Conservation (phyloP, 2,888 invertebrate species). For the Eugnorisma glareosa region DNA sequence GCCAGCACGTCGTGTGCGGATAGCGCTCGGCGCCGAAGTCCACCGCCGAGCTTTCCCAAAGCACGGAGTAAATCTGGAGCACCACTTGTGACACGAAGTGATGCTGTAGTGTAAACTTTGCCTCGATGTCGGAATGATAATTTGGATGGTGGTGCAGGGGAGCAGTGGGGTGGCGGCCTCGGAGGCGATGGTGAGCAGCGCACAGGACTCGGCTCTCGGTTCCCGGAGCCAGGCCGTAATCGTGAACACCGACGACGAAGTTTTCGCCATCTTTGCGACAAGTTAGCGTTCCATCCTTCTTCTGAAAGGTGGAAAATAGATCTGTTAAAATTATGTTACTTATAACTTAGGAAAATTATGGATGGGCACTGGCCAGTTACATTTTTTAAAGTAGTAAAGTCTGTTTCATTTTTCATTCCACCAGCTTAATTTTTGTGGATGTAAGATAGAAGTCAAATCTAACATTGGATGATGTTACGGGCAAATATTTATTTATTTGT, state of each 20-base stretch:
- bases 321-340: neutral
- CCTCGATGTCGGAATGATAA: conserved; percentile 88
- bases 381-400: neutral
- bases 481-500: too few species aligned
- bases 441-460: conserved; percentile 25
- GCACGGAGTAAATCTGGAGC: conserved; percentile 93
- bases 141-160: conserved; percentile 87
- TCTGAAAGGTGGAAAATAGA: conserved; percentile 87
- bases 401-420: neutral
- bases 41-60: conserved; percentile 93
- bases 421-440: neutral
- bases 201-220: conserved; percentile 89
- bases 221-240: conserved; percentile 92
- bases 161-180: conserved; percentile 87
- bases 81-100: conserved; percentile 88
- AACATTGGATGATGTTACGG: too few species aligned
- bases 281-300: conserved; percentile 93
- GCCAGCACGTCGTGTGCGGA: conserved; percentile 93
- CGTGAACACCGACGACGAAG: conserved; percentile 93
- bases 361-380: neutral
- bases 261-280: conserved; percentile 94
- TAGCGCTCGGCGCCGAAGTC: conserved; percentile 92
- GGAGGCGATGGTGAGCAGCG: conserved; percentile 91
- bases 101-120: conserved; percentile 89
- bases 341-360: neutral